Percentiles rank a stretch among this genome's conserved stretches.
phyloP scores from a whole-genome alignment of 1,140 invertebrate genomes.

The Drosophila mauritiana region DNA sequence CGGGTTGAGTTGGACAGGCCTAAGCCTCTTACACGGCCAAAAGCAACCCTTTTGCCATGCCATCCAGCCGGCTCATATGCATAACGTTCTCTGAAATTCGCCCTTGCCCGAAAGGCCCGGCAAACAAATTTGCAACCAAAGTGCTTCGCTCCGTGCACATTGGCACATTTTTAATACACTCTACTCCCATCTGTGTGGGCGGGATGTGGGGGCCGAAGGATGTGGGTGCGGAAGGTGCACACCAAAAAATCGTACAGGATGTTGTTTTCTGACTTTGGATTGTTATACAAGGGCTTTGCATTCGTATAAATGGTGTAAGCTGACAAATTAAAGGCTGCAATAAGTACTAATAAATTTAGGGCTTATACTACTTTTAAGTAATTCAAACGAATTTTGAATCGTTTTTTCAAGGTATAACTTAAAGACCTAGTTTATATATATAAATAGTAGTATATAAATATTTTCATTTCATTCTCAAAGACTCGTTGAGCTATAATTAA shows the following conservation, averaged over 20 bases:
- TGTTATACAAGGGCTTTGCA: too few relatives aligned
- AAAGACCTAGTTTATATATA: too few relatives aligned
- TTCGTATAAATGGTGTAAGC: too few relatives aligned
- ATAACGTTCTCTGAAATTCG: slow-evolving; percentile 44
- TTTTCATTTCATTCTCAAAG: too few relatives aligned
- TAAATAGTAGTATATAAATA: not conserved
- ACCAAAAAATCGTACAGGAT: not conserved
- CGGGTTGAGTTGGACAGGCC: slow-evolving; percentile 35
- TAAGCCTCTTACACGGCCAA: slow-evolving; percentile 18
- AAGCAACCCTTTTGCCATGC: not conserved
- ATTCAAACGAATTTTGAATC: too few relatives aligned
- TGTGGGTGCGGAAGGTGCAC: not conserved
- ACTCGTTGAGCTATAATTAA: not conserved
- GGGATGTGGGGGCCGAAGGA: slow-evolving; percentile 1
- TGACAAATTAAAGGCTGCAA: too few relatives aligned
- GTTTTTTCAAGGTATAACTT: too few relatives aligned
- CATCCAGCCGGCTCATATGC: slow-evolving; percentile 37
- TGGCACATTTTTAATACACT: slow-evolving; percentile 56
- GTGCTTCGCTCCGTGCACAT: slow-evolving; percentile 44
- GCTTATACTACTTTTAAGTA: too few relatives aligned
- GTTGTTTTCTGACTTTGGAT: not conserved
- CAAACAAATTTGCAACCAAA: slow-evolving; percentile 56
- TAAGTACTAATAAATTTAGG: too few relatives aligned
- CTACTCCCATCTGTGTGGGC: slow-evolving; percentile 13
- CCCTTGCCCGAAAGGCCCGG: slow-evolving; percentile 31